Base-by-base conservation (phyloP, 2,113 vertebrate species). In the Heteronetta atricapilla region DNA sequence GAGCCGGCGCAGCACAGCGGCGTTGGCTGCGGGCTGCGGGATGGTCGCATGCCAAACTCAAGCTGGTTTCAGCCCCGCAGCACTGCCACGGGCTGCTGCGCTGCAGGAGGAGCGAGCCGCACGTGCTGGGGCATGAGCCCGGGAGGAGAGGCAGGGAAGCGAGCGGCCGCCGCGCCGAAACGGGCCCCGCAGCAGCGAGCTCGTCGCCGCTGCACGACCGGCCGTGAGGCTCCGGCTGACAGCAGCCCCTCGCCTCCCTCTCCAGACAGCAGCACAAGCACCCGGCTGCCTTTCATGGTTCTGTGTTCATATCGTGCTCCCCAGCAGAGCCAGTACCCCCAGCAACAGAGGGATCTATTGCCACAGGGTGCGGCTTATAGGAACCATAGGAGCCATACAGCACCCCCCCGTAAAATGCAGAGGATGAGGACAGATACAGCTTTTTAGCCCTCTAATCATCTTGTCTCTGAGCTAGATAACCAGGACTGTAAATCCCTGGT, bases 391-490 rank as follows among this genome's bases (percentile, higher is more conserved):
- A 6, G 88, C 10, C 58, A 28, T 0, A 0, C 2, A 63, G 20
- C 1, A 0, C 48, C 89, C 34, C 81, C 66, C 75, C 46, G 10
- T 4, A 89, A 88, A 85, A 74, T 3, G 16, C 62, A 68, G 52
- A 76, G 53, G 28, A 84, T 89, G 81, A 87, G 94, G 91, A 84
- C 78, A 95, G 94, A 86, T 88, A 81, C 52, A 92, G 93, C 77
- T 82, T 90, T 84, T 72, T 84, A 94, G 52, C 62, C 89, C 88
- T 84, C 84, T 90, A 94, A 95, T 93, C 93, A 96, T 95, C 95
- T 93, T 91, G 89, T 89, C 93, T 95, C 84, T 85, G 72, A 94
- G 86, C 91, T 89, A 92, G 89, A 90, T 89, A 97, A 94, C 93
- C 89, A 94, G 91, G 74, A 75, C 92, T 95, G 86, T 63, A 93